Percentiles rank a stretch among this genome's conserved stretches.
Evolutionary conservation across 2,113 vertebrate species (phyloP).

Genomic region (Stigmatopora argus): DNA sequence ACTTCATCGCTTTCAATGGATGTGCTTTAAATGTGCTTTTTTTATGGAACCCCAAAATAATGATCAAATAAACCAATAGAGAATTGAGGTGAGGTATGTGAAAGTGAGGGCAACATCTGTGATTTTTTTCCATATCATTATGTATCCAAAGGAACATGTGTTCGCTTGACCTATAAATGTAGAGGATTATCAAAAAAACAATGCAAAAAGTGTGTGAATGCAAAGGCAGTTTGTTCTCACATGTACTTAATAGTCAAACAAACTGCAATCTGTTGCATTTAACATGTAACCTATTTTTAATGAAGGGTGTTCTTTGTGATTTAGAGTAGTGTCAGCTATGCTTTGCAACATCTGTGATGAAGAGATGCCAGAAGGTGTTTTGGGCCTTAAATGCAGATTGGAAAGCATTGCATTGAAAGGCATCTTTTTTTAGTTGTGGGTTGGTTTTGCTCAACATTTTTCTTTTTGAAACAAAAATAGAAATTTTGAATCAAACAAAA

Average conservation of each 20-base stretch:
- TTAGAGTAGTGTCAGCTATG: constrained; percentile 4
- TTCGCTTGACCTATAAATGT: constrained; percentile 54
- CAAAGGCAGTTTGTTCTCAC: constrained; percentile 53
- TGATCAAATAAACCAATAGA: background rate
- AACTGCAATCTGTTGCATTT: constrained; percentile 49
- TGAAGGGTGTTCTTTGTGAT: constrained; percentile 17
- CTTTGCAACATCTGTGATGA: constrained; percentile 35
- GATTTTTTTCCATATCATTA: constrained; percentile 1
- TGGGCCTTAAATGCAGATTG: background rate
- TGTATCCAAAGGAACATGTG: constrained; percentile 35
- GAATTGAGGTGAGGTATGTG: too few relatives aligned
- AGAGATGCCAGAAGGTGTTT: constrained; percentile 1
- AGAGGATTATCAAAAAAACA: constrained; percentile 62
- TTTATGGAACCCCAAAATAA: background rate
- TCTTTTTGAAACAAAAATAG: too few relatives aligned
- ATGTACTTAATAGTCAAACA: constrained; percentile 36
- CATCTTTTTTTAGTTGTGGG: background rate
- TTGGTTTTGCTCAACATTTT: background rate
- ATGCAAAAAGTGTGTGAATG: constrained; percentile 53
- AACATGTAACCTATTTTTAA: constrained; percentile 51
- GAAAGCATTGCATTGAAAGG: background rate
- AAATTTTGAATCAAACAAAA: too few relatives aligned
- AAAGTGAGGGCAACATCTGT: background rate
- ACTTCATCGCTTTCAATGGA: background rate
- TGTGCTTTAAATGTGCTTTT: background rate